phyloP scores from a whole-genome alignment of 1,140 invertebrate species.

The Archivesica marissinica region DNA sequence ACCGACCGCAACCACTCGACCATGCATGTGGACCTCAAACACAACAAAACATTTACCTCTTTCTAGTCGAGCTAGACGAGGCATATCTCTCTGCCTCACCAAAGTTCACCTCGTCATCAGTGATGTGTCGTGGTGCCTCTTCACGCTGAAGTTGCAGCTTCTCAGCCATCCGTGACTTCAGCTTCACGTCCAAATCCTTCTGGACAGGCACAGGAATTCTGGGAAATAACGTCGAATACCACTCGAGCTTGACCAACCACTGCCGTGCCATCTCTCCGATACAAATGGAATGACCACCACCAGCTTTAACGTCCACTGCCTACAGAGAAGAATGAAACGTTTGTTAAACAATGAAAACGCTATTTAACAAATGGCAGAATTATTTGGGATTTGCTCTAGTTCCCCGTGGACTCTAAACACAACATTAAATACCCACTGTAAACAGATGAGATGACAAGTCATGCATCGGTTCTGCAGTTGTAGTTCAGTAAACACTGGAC shows the following conservation, averaged over 20 bases:
- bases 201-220: conserved; percentile 99
- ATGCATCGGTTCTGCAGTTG: too few relatives aligned
- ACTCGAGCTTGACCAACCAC: conserved; percentile 97
- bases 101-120: conserved; percentile 85
- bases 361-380: not conserved
- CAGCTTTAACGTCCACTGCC: conserved; percentile 98
- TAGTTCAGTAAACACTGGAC: too few relatives aligned
- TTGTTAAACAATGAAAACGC: not conserved
- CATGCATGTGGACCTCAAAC: too few relatives aligned
- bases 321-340: conserved; percentile 77
- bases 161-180: conserved; percentile 67
- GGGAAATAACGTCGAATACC: conserved; percentile 98
- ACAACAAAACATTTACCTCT: conserved; percentile 35
- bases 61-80: not conserved
- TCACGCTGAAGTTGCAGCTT: conserved; percentile 9
- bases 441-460: too few relatives aligned
- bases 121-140: conserved; percentile 78
- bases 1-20: too few relatives aligned
- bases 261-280: conserved; percentile 97
- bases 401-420: conserved; percentile 65
- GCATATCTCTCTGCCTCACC: conserved; percentile 84
- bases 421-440: too few relatives aligned
- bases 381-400: conserved; percentile 72
- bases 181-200: conserved; percentile 85
- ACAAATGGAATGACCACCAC: conserved; percentile 96